These are phyloP conservation scores for Hepsetus odoe DNA, from an alignment of 2,113 vertebrate genomes.

Conservation along the genomic window DNA sequence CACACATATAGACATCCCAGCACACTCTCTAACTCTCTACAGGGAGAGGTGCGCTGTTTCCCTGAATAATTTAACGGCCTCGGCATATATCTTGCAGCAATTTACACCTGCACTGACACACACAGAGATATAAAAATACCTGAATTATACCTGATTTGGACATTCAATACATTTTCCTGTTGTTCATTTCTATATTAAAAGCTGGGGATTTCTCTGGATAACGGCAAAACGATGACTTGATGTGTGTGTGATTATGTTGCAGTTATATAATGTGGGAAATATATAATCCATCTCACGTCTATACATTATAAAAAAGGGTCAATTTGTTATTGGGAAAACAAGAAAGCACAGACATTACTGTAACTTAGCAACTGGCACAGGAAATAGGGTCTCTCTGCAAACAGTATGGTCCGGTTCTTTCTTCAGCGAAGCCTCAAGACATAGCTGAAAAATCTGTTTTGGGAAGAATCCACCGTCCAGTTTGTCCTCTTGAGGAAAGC, in stretches of 20 bases:
- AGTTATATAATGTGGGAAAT: neutral
- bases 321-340: neutral
- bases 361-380: slow-evolving; percentile 34
- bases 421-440: neutral
- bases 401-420: neutral
- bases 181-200: slow-evolving; percentile 3
- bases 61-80: slow-evolving; percentile 53
- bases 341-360: neutral
- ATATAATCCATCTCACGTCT: neutral
- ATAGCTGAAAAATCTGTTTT: neutral
- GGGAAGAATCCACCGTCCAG: neutral
- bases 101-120: slow-evolving; percentile 46
- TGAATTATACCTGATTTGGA: neutral
- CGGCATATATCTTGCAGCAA: slow-evolving; percentile 50
- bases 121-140: slow-evolving; percentile 19
- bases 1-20: slow-evolving; percentile 22
- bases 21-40: slow-evolving; percentile 35
- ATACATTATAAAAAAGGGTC: neutral
- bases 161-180: neutral
- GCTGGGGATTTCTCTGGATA: neutral
- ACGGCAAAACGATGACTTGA: neutral
- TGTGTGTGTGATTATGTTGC: neutral
- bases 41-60: slow-evolving; percentile 33
- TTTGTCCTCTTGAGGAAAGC: neutral
- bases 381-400: neutral